phyloP scores from a whole-genome alignment of 1,140 invertebrate species.

The Helicoverpa armigera region DNA sequence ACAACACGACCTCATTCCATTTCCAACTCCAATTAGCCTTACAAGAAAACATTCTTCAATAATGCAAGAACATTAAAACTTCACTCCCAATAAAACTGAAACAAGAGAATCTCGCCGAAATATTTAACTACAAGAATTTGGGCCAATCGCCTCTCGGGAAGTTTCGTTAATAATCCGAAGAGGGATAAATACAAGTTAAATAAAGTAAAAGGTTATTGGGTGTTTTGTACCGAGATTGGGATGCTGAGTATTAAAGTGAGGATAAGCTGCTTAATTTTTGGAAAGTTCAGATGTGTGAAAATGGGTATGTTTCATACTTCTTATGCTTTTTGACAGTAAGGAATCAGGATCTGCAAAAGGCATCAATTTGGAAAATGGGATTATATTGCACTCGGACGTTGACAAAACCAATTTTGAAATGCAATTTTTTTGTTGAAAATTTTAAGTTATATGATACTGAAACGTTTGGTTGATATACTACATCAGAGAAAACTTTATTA shows the following conservation, averaged over 20 bases:
- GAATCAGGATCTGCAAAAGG: no score
- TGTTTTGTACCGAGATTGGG: constrained; percentile 15
- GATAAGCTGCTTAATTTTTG: background rate
- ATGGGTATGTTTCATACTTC: background rate
- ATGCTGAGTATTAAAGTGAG: background rate
- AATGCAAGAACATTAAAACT: constrained; percentile 30
- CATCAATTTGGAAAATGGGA: no score
- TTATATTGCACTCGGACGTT: no score
- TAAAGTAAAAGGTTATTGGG: background rate
- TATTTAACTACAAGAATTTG: constrained; percentile 22
- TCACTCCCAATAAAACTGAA: constrained; percentile 11
- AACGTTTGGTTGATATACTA: no score
- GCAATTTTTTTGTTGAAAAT: no score
- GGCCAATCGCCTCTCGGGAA: constrained; percentile 6
- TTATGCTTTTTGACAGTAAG: no score
- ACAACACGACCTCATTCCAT: background rate
- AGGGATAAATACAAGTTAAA: constrained; percentile 15
- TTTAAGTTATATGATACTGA: no score
- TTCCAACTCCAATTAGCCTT: background rate
- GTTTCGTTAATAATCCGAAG: constrained; percentile 19
- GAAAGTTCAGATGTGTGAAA: background rate
- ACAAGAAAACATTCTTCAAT: constrained; percentile 2
- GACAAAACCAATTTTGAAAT: no score
- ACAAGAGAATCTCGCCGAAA: constrained; percentile 17
- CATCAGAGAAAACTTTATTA: no score